Evolutionary conservation across 2,113 vertebrate genomes (phyloP), one percentile per base, ranked within the genome.

Genomic region (Aegotheles bennettii): DNA sequence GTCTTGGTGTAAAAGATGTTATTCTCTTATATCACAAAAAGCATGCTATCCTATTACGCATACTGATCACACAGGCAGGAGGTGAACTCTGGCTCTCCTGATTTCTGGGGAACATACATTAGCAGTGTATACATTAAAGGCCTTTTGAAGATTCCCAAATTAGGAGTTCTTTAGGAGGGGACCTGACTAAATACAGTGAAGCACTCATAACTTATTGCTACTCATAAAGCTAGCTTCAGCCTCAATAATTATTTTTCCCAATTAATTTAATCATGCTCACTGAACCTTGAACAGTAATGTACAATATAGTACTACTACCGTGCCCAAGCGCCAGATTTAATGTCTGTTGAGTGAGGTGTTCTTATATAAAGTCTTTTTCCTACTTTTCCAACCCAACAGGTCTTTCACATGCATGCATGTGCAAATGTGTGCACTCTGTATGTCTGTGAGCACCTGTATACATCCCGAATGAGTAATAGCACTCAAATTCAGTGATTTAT

Each of bases 311-410:
- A 28, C 23, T 61, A 53, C 28, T 18, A 47, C 40, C 38, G 48
- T 1, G 13, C 23, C 31, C 0, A 2, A 69, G 19, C 0, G 2
- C 31, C 63, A 84, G 25, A 83, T 81, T 59, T 71, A 63, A 73
- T 21, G 15, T 54, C 42, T 75, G 47, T 35, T 83, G 33, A 83
- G 43, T 36, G 75, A 84, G 65, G 8, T 28, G 10, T 19, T 53
- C n/a, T 71, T 75, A 36, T 19, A 57, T 40, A 36, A 87, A 59
- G 31, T 56, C 9, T 90, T 68, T 6, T 35, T 83, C 16, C 67
- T 61, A 19, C 14, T 64, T 10, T 74, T 94, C n/a, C 45, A 87
- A 25, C 23, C 33, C 73, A 57, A 14, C 1, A 77, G 33, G 13
- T 28, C 86, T 80, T 69, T 80, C 63, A 48, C 36, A n/a, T 3